These are phyloP conservation scores for Botia kubotai DNA, from an alignment of 2,797 vertebrate species.

Conservation along the genomic window DNA sequence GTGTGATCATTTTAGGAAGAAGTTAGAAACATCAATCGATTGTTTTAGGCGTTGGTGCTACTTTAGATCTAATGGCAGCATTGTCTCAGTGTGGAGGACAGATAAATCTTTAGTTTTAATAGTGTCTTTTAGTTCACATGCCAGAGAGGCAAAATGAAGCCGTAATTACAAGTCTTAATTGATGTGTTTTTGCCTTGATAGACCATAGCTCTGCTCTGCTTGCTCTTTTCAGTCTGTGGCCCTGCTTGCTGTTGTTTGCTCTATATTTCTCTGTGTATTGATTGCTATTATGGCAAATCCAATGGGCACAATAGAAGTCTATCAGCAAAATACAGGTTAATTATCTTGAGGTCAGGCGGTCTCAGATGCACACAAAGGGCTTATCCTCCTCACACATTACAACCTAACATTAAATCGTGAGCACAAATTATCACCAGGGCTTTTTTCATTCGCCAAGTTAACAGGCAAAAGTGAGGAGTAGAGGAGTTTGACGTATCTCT, in stretches of 20 bases:
- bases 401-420: conserved; percentile 73
- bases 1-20: conserved; percentile 55
- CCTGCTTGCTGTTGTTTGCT: conserved; percentile 77
- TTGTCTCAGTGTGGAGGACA: conserved; percentile 64
- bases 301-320: conserved; percentile 81
- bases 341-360: conserved; percentile 80
- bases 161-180: conserved; percentile 81
- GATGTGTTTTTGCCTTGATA: conserved; percentile 76
- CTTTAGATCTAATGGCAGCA: conserved; percentile 65
- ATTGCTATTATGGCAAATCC: conserved; percentile 84
- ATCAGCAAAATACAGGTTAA: conserved; percentile 84
- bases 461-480: conserved; percentile 30
- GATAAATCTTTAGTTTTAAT: conserved; percentile 78
- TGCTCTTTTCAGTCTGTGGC: conserved; percentile 62
- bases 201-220: conserved; percentile 72
- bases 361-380: conserved; percentile 74
- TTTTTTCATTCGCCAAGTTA: conserved; percentile 70
- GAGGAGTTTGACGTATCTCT: neutral
- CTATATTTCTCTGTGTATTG: conserved; percentile 79
- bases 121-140: conserved; percentile 75
- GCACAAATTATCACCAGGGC: conserved; percentile 70
- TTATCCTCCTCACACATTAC: conserved; percentile 67
- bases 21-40: conserved; percentile 62
- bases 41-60: conserved; percentile 57
- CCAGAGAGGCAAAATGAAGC: conserved; percentile 73